Conservation (phyloP, 2,797 vertebrate genomes). For the Micrastur ruficollis region DNA sequence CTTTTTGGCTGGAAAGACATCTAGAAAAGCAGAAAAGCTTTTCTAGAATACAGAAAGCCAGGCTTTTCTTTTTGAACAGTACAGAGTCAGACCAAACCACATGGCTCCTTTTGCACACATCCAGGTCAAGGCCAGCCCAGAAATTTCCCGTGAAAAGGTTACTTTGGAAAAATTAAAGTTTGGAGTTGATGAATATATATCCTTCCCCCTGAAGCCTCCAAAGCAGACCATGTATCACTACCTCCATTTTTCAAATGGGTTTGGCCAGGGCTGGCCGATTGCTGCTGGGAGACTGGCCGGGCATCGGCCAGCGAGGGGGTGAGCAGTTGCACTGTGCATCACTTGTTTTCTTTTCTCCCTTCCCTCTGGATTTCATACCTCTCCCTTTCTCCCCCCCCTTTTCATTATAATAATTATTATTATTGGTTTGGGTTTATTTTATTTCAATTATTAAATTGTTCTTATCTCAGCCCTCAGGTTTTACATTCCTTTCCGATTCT, state of each 20-base stretch:
- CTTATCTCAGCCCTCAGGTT: too few relatives aligned
- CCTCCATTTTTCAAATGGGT: background rate
- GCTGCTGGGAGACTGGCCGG: too few relatives aligned
- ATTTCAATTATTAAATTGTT: too few relatives aligned
- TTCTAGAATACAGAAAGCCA: background rate
- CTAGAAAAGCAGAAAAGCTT: background rate
- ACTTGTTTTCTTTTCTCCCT: too few relatives aligned
- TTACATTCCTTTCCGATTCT: too few relatives aligned
- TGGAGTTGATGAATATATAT: background rate
- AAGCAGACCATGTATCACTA: background rate
- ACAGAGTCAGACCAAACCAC: background rate
- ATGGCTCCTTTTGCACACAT: background rate
- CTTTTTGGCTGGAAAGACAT: background rate
- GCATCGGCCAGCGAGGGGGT: too few relatives aligned
- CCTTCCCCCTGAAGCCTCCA: background rate
- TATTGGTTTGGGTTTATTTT: too few relatives aligned
- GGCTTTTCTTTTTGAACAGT: background rate
- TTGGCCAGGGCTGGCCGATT: too few relatives aligned
- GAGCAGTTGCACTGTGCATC: too few relatives aligned
- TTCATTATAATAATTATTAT: too few relatives aligned
- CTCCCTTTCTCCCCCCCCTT: too few relatives aligned
- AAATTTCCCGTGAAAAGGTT: background rate
- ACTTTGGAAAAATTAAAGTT: background rate
- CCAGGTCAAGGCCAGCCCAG: background rate
- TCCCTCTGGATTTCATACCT: too few relatives aligned